A percentile compares a stretch with the other conserved stretches of the same genome.
These are phyloP conservation scores for Sapajus apella DNA, from an alignment of 2,113 vertebrate species.

Conservation along the genomic window DNA sequence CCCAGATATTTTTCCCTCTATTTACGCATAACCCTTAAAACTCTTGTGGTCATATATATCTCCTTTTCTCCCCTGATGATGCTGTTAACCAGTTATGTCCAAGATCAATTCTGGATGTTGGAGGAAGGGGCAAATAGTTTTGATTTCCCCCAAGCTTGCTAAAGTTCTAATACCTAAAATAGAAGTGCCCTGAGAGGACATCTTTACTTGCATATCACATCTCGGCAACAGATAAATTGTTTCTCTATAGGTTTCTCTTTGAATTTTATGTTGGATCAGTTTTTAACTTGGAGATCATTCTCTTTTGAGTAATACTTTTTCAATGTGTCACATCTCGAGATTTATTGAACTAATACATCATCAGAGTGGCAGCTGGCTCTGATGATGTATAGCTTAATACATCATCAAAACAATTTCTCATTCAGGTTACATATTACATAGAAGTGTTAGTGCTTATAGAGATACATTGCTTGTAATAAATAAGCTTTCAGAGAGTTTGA, in stretches of 20 bases:
- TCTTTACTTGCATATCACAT: conserved; percentile 55
- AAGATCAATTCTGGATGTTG: neutral
- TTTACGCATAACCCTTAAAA: neutral
- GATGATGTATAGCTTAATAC: conserved; percentile 83
- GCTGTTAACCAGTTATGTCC: neutral
- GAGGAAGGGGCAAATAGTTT: neutral
- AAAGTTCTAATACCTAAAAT: conserved; percentile 37
- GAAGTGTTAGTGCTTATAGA: conserved; percentile 22
- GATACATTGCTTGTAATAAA: neutral
- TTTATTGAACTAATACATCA: conserved; percentile 82
- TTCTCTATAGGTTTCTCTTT: conserved; percentile 61
- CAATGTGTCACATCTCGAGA: conserved; percentile 73
- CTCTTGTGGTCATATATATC: neutral
- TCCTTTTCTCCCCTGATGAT: neutral
- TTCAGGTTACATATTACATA: conserved; percentile 71
- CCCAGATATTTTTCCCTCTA: no score
- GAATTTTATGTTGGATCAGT: conserved; percentile 63
- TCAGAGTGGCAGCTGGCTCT: conserved; percentile 75
- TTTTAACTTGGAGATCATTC: conserved; percentile 70
- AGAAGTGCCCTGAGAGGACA: conserved; percentile 19
- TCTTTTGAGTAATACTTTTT: conserved; percentile 78
- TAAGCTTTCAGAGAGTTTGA: conserved; percentile 1
- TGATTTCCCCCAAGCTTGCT: conserved; percentile 56
- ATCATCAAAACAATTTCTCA: conserved; percentile 81
- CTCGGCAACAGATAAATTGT: conserved; percentile 53